Percentiles rank a stretch among this genome's conserved stretches.
Conservation (phyloP, 2,113 vertebrate genomes). For the Pelecanoides urinatrix region DNA sequence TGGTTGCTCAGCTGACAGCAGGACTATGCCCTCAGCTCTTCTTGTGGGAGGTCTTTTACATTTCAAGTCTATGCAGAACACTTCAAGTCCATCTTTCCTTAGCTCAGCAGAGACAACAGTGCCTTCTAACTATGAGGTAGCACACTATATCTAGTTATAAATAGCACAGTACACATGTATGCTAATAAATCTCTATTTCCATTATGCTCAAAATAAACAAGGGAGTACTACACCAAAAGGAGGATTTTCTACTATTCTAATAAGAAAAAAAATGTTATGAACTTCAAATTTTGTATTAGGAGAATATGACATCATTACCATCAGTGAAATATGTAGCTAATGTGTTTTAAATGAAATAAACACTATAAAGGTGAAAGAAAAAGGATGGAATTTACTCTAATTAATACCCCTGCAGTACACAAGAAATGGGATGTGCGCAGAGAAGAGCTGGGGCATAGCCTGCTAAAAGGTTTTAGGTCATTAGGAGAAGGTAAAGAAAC, state of each 20-base stretch:
- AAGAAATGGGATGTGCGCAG: rapidly evolving
- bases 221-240: background rate
- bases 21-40: background rate
- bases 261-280: background rate
- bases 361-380: background rate
- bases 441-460: background rate
- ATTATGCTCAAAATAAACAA: background rate
- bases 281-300: background rate
- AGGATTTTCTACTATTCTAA: background rate
- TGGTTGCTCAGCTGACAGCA: background rate
- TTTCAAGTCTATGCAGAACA: background rate
- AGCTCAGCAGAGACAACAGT: background rate
- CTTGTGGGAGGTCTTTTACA: background rate
- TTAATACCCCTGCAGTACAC: background rate
- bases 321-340: background rate
- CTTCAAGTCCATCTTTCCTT: background rate
- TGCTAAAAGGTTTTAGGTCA: background rate
- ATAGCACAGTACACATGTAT: background rate
- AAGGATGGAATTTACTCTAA: background rate
- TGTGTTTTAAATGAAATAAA: background rate
- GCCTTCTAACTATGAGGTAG: background rate
- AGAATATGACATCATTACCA: background rate
- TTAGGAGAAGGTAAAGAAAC: background rate
- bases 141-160: background rate
- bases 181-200: background rate